These are phyloP conservation scores for Malurus elegans DNA, from an alignment of 2,113 vertebrate genomes.

Conservation along the genomic window DNA sequence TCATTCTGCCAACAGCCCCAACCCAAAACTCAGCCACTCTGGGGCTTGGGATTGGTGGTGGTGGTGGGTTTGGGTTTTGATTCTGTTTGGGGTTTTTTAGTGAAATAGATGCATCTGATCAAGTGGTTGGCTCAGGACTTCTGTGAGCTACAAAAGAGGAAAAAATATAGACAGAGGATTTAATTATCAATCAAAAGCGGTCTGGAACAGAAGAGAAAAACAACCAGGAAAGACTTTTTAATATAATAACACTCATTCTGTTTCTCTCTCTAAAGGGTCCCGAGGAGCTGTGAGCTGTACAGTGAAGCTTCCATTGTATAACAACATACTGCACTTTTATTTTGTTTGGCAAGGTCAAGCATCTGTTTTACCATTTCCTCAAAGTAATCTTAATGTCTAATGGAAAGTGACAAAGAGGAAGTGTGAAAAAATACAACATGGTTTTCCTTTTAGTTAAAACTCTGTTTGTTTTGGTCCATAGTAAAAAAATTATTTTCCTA, in stretches of 20 bases:
- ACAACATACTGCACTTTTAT: neutral
- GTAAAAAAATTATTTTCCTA: slow-evolving; percentile 44
- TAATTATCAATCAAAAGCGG: neutral
- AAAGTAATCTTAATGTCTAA: slow-evolving; percentile 55
- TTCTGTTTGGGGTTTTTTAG: neutral
- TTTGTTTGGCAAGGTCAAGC: neutral
- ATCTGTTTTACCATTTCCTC: slow-evolving; percentile 14
- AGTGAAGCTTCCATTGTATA: neutral
- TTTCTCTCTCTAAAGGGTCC: neutral
- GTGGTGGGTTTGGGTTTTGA: neutral
- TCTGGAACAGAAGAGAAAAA: neutral
- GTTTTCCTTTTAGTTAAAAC: slow-evolving; percentile 49
- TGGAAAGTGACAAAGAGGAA: slow-evolving; percentile 53
- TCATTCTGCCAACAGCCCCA: neutral
- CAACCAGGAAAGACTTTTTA: neutral
- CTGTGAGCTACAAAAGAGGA: neutral
- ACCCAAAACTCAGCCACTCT: neutral
- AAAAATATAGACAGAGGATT: neutral
- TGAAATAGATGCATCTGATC: neutral
- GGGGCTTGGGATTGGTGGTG: neutral
- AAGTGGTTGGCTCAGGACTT: neutral
- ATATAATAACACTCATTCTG: neutral
- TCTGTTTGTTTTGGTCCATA: neutral
- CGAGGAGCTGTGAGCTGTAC: neutral
- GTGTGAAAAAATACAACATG: neutral